Evolutionary conservation across 2,888 invertebrate genomes (phyloP).

Genomic region (Netelia melanura): DNA sequence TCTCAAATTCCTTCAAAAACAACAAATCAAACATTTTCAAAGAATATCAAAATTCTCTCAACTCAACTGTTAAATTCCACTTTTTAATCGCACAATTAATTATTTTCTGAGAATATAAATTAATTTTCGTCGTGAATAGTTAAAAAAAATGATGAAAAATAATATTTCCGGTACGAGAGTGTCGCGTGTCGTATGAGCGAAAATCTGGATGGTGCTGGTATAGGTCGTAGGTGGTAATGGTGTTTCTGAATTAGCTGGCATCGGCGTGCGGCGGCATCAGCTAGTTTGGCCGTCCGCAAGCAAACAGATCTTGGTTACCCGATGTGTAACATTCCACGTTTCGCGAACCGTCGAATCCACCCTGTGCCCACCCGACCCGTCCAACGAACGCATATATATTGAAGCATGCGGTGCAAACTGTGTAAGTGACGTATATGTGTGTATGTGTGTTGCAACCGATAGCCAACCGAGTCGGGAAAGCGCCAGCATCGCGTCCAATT

Average conservation of each 20-base stretch:
- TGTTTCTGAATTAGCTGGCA: slow-evolving; percentile 83
- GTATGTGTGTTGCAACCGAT: slow-evolving; percentile 23
- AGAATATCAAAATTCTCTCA: too few species aligned
- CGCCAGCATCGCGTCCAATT: not conserved
- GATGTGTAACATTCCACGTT: slow-evolving; percentile 83
- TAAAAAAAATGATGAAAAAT: too few species aligned
- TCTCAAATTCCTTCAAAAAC: too few species aligned
- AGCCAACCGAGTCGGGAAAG: not conserved
- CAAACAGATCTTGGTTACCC: slow-evolving; percentile 85
- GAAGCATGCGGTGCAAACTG: not conserved
- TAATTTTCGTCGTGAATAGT: too few species aligned
- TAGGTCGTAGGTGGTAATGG: slow-evolving; percentile 81
- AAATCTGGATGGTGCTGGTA: slow-evolving; percentile 67
- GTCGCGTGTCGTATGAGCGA: slow-evolving; percentile 34
- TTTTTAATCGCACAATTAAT: too few species aligned
- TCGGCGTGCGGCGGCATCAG: slow-evolving; percentile 67
- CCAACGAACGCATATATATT: slow-evolving; percentile 30
- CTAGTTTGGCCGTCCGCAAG: slow-evolving; percentile 84
- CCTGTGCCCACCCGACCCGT: slow-evolving; percentile 62
- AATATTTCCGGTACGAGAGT: too few species aligned
- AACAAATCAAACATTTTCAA: too few species aligned
- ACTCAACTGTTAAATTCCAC: too few species aligned
- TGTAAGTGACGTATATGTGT: not conserved
- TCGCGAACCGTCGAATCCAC: slow-evolving; percentile 72
- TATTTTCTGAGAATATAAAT: too few species aligned